Evolutionary conservation across 2,113 vertebrate genomes (phyloP).

Genomic region (Scomber scombrus): DNA sequence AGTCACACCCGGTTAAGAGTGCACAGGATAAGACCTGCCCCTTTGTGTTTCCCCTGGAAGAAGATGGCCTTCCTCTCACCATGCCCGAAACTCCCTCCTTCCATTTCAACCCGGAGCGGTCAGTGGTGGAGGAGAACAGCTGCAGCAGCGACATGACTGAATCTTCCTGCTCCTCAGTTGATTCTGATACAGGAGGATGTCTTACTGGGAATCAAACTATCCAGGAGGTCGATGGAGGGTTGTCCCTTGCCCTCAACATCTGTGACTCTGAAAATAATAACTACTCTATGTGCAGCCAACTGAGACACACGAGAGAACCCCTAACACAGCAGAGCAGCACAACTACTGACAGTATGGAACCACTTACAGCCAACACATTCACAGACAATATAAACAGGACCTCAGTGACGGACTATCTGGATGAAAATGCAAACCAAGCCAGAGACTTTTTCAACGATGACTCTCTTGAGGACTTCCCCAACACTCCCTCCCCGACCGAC

Average conservation of each 20-base stretch:
- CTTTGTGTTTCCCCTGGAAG: conserved; percentile 73
- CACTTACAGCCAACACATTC: conserved; percentile 37
- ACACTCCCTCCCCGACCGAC: conserved; percentile 80
- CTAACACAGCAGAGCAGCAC: conserved; percentile 82
- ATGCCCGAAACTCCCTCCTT: conserved; percentile 79
- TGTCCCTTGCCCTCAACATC: conserved; percentile 86
- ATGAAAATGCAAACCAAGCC: conserved; percentile 92
- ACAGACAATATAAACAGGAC: conserved; percentile 72
- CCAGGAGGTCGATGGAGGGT: conserved; percentile 77
- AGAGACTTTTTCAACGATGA: conserved; percentile 80
- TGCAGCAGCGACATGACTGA: conserved; percentile 92
- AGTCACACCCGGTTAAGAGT: neutral
- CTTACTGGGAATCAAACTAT: conserved; percentile 73
- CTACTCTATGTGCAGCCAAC: conserved; percentile 56
- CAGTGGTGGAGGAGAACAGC: conserved; percentile 87
- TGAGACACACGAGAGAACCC: conserved; percentile 61
- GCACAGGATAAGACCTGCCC: conserved; percentile 56
- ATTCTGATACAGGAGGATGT: conserved; percentile 71
- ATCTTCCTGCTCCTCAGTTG: conserved; percentile 86
- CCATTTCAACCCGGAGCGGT: conserved; percentile 81
- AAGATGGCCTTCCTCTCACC: conserved; percentile 61
- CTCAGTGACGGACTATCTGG: conserved; percentile 84
- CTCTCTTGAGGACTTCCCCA: conserved; percentile 77
- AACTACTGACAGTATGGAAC: conserved; percentile 72
- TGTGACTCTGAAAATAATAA: conserved; percentile 85